These are phyloP conservation scores for Columbina picui DNA, from an alignment of 2,113 vertebrate species.

Conservation along the genomic window DNA sequence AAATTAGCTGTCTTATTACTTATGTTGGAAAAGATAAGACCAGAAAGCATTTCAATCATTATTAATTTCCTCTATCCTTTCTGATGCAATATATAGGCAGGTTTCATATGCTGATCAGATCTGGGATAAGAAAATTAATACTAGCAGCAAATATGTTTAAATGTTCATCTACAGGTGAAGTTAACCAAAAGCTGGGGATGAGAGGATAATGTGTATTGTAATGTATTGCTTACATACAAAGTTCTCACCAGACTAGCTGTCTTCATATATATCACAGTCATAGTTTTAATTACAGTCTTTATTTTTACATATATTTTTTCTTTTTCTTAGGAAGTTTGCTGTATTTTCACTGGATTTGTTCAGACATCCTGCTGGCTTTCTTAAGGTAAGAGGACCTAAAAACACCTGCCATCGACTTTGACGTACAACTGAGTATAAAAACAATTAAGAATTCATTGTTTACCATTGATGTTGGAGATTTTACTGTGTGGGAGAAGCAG, in stretches of 20 bases:
- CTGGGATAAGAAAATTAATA: background rate
- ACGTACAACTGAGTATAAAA: background rate
- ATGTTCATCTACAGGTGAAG: background rate
- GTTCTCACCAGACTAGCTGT: background rate
- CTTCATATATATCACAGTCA: background rate
- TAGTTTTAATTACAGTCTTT: background rate
- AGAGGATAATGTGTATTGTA: background rate
- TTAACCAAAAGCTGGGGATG: background rate
- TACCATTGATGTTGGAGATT: background rate
- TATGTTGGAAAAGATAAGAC: background rate
- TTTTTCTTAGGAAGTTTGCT: background rate
- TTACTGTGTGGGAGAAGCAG: background rate
- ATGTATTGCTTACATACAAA: background rate
- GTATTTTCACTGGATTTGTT: background rate
- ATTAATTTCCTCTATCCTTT: constrained; percentile 19
- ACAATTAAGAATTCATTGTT: background rate
- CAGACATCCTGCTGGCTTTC: background rate
- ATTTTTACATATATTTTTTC: background rate
- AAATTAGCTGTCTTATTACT: background rate
- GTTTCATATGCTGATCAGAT: background rate
- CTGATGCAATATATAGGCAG: background rate
- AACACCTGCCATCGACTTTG: background rate
- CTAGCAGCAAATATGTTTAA: background rate
- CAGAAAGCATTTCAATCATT: background rate
- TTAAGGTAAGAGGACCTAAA: constrained; percentile 56